Base-by-base conservation (phyloP, 1,140 invertebrate genomes). In the Drosophila teissieri region DNA sequence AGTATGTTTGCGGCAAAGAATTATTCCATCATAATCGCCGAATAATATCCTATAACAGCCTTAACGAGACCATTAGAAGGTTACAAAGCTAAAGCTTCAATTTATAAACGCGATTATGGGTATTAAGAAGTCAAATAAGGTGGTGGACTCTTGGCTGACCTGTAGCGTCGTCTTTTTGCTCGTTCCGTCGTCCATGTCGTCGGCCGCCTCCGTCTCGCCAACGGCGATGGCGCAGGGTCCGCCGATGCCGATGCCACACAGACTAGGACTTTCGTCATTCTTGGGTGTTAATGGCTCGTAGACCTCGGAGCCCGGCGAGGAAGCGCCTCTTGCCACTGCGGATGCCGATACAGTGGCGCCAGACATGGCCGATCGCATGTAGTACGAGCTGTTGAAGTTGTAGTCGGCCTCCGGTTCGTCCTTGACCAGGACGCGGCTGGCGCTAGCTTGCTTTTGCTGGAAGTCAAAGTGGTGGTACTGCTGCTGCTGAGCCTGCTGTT, bases 251-350 rank as follows among this genome's bases (percentile, higher is more conserved):
- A 76, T 85, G 62, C 77, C 88, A 62, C 88, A 91, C 60, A 91
- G 73, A 91, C 88, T 91, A 39, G 88, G 78, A 91, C 83, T 91
- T 68, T 91, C 88, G 75, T 91, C 88, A 89, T 91, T 91, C 69
- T 89, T 91, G 60, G 89, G 89, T 89, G 89, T 91, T 85, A 91
- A 83, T 80, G 89, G 89, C 78, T 91, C 89, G 49, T 85, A 89
- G 75, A 91, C 78, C 65, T 91, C 89, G 74, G 89, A 91, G 70
- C 72, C 80, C 22, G 86, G 86, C 74, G 86, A 90, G 19, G 85
- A 81, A 76, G 85, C 60, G 67, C 67, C 62, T 55, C 79, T 60
- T 19, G 67, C 24, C 12, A 22, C 44, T 22, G 63, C 60, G 44
- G 67, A 56, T 27, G 37, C 73, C 24, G 46, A 48, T 19, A 48